Base-by-base conservation (phyloP, 2,888 invertebrate genomes). In the Agrotis ipsilon region DNA sequence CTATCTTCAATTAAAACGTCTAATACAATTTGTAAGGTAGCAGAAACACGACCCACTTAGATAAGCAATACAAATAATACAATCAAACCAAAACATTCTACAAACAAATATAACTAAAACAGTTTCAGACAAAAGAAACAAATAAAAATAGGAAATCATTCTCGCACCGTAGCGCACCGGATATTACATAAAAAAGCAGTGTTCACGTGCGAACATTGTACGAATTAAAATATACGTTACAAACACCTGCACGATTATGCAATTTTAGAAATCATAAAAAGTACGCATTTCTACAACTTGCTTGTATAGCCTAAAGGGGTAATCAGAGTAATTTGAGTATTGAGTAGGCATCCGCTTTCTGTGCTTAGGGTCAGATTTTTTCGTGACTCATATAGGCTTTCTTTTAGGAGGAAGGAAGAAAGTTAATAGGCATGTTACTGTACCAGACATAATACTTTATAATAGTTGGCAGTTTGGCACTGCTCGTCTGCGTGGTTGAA, bases 251-350 rank as follows among this genome's bases (percentile, higher is more conserved):
- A 51, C 24, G 67, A 72, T 80, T 80, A 80, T 80, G 81, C 79
- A 80, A 80, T 80, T 77, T 80, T 80, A 80, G 79, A 80, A 80
- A 80, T 80, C 81, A 80, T 80, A 80, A 61, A 79, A 77, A 68
- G 81, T 80, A 77, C 27, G 77, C 73, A 80, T 80, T 76, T 80
- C 77, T 80, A 76, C 77, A 76, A 69, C 77, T 80, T 77, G 65
- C 61, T 27, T 61, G 59, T 66, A 61, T 80, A 63, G 80, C 78
- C 80, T 62, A 43, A 61, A 76, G 78, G 78, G 58, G 72, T 65
- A 79, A 78, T 77, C 74, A 73, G 68, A 68, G 77, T 74, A 78
- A 77, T 78, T 68, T 77, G 32, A 61, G 51, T 60, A 63, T 72
- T 54, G 59, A 78, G 39, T 63, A 63, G 76, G 72, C 67, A 59